Evolutionary conservation across 2,113 vertebrate genomes (phyloP).

Genomic region (Thamnophis sirtalis): DNA sequence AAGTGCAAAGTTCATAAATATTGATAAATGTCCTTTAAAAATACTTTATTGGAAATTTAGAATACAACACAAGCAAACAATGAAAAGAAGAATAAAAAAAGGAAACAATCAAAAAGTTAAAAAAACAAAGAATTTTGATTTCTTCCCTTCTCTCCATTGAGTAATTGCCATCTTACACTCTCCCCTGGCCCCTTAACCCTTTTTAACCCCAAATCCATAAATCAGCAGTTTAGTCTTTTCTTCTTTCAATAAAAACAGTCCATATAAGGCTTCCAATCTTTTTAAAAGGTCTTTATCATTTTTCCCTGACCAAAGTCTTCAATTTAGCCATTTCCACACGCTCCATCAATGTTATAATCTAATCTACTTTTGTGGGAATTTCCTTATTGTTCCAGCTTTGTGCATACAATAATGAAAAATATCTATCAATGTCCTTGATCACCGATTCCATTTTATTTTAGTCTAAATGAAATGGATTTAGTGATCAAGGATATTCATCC

Average conservation of each 20-base stretch:
- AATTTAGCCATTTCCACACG: neutral
- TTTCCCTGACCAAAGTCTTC: neutral
- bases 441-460: neutral
- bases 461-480: neutral
- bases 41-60: neutral
- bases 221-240: neutral
- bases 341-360: neutral
- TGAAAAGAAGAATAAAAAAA: neutral
- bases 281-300: neutral
- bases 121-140: neutral
- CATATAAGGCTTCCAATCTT: neutral
- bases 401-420: neutral
- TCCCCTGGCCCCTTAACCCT: neutral
- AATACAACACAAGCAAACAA: neutral
- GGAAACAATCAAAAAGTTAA: neutral
- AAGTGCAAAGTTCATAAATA: neutral
- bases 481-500: neutral
- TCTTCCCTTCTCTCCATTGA: neutral
- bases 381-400: neutral
- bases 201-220: neutral
- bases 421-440: neutral
- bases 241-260: neutral
- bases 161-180: neutral
- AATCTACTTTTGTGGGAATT: neutral
- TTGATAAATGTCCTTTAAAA: neutral